These are phyloP conservation scores for Thera britannica DNA, from an alignment of 2,888 invertebrate genomes.

Conservation along the genomic window DNA sequence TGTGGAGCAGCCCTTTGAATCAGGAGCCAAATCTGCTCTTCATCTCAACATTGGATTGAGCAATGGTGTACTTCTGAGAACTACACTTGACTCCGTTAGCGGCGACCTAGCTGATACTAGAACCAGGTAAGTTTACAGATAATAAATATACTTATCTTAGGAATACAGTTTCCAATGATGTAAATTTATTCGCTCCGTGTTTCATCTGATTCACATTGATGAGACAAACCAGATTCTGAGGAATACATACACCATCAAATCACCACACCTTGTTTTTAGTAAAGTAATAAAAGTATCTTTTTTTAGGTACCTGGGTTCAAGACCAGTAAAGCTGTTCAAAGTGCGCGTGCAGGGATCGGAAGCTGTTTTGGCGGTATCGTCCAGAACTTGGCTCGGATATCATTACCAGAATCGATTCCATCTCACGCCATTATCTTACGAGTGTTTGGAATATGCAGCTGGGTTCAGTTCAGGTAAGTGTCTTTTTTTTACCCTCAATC, in stretches of 20 bases:
- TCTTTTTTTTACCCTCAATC: not conserved
- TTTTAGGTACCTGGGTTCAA: constrained; percentile 93
- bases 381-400: constrained; percentile 98
- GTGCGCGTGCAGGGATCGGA: constrained; percentile 98
- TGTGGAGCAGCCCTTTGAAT: constrained; percentile 91
- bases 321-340: constrained; percentile 98
- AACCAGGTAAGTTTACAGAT: constrained; percentile 86
- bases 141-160: constrained; percentile 5
- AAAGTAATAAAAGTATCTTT: not conserved
- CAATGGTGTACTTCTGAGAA: constrained; percentile 97
- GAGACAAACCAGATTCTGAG: constrained; percentile 82
- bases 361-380: constrained; percentile 98
- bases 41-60: constrained; percentile 98
- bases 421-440: constrained; percentile 97
- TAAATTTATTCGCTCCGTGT: constrained; percentile 81
- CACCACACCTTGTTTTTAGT: not conserved
- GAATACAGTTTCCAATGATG: constrained; percentile 65
- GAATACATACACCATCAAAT: constrained; percentile 18
- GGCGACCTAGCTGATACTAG: constrained; percentile 99
- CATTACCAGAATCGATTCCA: constrained; percentile 99
- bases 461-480: constrained; percentile 92
- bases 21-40: constrained; percentile 89
- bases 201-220: constrained; percentile 86
- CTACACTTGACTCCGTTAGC: constrained; percentile 97
- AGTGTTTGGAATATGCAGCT: constrained; percentile 98